Evolutionary conservation across 2,888 invertebrate species (phyloP), one percentile per base, ranked within the genome.

Genomic region (Epinotia demarniana): DNA sequence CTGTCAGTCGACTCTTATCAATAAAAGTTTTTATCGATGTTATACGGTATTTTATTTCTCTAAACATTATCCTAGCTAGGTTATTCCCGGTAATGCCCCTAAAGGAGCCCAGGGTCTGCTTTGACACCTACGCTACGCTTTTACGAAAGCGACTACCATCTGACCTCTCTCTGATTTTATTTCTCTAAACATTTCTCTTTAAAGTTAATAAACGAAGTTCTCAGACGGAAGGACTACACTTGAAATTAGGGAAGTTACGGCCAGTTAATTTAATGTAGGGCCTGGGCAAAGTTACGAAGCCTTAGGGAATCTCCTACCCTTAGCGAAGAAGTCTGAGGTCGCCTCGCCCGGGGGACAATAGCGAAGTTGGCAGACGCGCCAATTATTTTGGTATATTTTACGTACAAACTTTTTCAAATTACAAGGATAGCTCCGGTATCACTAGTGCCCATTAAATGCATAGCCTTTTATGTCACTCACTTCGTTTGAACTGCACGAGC

Each of bases 21-120:
- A 93, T 93, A 92, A 93, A 93, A 90, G 89, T 93, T 92, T 93
- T 92, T 94, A 94, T 94, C 93, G 94, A 94, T 94, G 94, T 94
- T 94, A 86, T 83, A 81, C 79, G 81, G 82, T 77, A 79, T 89
- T 90, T 91, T 87, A 81, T 85, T 89, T 84, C 19, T 43, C 4
- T 46, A 57, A 23, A 72, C 23, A 62, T 43, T 12, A n/a, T n/a
- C n/a, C n/a, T n/a, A n/a, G n/a, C n/a, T n/a, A n/a, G n/a, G n/a
- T n/a, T n/a, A n/a, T n/a, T n/a, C n/a, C n/a, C n/a, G n/a, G n/a
- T n/a, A n/a, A n/a, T n/a, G n/a, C n/a, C n/a, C n/a, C n/a, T n/a
- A n/a, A n/a, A n/a, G n/a, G n/a, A n/a, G n/a, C n/a, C n/a, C n/a
- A n/a, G n/a, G n/a, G n/a, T n/a, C n/a, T n/a, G n/a, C n/a, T n/a